Conservation (phyloP, 2,797 vertebrate species). For the Acomys russatus region DNA sequence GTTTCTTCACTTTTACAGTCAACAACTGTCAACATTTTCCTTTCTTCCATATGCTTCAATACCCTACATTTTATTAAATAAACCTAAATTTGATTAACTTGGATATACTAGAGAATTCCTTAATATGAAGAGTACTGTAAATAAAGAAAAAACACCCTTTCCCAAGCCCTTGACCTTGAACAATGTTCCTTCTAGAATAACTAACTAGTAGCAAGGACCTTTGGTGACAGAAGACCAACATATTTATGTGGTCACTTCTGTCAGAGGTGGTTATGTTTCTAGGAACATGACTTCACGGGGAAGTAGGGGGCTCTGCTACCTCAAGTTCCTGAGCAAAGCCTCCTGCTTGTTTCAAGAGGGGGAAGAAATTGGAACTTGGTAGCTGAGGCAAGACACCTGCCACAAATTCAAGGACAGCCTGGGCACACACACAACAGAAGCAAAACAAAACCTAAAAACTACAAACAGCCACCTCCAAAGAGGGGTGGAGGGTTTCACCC, state of each 20-base stretch:
- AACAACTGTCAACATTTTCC: neutral
- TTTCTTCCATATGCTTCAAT: neutral
- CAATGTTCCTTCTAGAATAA: neutral
- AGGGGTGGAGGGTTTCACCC: neutral
- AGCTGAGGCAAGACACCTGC: neutral
- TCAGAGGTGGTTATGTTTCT: neutral
- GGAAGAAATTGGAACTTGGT: neutral
- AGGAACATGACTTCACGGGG: fast-evolving
- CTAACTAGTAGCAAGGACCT: neutral
- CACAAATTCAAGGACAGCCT: neutral
- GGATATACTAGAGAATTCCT: neutral
- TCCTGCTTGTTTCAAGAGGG: neutral
- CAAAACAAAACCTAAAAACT: neutral
- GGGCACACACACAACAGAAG: neutral
- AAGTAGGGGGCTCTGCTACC: neutral
- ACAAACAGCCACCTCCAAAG: neutral
- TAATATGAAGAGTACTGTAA: neutral
- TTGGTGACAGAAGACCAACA: neutral
- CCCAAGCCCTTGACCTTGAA: neutral
- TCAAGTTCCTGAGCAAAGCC: neutral
- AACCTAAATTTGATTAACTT: neutral
- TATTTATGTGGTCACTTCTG: neutral
- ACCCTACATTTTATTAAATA: neutral
- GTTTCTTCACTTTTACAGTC: neutral
- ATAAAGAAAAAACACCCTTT: neutral